A percentile compares a stretch with the other conserved stretches of the same genome.
Conservation (phyloP, 2,113 vertebrate genomes). For the Scopus umbretta region DNA sequence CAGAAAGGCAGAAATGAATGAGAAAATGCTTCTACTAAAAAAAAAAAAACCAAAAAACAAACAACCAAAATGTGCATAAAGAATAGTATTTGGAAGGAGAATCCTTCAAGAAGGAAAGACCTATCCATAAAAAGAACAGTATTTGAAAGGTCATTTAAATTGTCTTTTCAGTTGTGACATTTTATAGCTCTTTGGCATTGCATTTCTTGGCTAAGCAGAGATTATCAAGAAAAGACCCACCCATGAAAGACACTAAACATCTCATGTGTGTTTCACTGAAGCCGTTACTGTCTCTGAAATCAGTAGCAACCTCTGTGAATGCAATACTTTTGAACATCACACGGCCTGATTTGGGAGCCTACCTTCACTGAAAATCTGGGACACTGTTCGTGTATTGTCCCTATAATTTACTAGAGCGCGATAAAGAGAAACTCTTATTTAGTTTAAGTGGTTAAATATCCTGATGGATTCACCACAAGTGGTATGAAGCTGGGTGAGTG, state of each 20-base stretch:
- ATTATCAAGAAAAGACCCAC: not conserved
- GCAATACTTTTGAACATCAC: not conserved
- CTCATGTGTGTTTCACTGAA: not conserved
- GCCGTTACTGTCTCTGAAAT: not conserved
- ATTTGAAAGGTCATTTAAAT: not conserved
- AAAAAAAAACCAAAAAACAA: no score
- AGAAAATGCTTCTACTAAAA: not conserved
- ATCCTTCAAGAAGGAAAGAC: not conserved
- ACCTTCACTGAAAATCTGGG: not conserved
- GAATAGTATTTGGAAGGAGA: not conserved
- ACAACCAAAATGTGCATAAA: not conserved
- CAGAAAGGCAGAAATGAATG: not conserved
- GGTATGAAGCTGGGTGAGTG: not conserved
- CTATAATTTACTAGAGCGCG: not conserved
- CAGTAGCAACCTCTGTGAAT: not conserved
- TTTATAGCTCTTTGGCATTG: not conserved
- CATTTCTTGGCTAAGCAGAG: not conserved
- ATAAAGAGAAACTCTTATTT: not conserved
- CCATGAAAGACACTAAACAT: not conserved
- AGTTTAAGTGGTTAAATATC: conserved; percentile 3
- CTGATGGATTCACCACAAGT: not conserved
- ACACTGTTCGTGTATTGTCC: not conserved
- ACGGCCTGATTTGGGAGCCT: not conserved
- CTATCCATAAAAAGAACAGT: not conserved
- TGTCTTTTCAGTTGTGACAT: not conserved